phyloP scores from a whole-genome alignment of 2,113 vertebrate genomes.

The Ophthalmotilapia sp. region DNA sequence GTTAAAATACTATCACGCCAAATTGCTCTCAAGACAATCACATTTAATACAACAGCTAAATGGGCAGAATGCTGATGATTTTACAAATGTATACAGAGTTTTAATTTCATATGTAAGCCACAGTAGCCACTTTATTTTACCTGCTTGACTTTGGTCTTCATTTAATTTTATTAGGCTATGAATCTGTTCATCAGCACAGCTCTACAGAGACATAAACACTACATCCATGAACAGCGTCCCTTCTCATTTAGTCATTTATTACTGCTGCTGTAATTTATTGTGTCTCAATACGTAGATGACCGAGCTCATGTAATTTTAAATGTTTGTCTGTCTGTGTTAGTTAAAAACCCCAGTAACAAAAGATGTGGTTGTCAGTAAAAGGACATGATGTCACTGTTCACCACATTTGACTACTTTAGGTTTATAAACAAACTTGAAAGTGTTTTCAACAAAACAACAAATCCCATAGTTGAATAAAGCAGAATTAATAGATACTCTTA shows the following conservation, averaged over 20 bases:
- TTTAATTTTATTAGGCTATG: neutral
- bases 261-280: neutral
- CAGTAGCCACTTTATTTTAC: neutral
- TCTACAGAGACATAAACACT: neutral
- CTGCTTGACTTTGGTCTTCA: neutral
- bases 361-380: conserved; percentile 20
- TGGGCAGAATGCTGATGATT: neutral
- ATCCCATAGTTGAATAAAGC: neutral
- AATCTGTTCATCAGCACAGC: neutral
- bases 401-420: conserved; percentile 19
- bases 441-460: conserved; percentile 18
- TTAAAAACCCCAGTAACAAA: neutral
- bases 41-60: neutral
- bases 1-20: neutral
- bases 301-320: neutral
- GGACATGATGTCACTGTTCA: conserved; percentile 20
- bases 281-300: neutral
- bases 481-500: conserved; percentile 14
- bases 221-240: neutral
- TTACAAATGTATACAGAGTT: neutral
- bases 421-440: conserved; percentile 19
- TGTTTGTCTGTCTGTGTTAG: conserved; percentile 22
- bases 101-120: neutral
- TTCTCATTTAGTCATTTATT: neutral
- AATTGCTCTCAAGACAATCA: neutral